Evolutionary conservation across 1,140 invertebrate species (phyloP).

Genomic region (Galendromus occidentalis): DNA sequence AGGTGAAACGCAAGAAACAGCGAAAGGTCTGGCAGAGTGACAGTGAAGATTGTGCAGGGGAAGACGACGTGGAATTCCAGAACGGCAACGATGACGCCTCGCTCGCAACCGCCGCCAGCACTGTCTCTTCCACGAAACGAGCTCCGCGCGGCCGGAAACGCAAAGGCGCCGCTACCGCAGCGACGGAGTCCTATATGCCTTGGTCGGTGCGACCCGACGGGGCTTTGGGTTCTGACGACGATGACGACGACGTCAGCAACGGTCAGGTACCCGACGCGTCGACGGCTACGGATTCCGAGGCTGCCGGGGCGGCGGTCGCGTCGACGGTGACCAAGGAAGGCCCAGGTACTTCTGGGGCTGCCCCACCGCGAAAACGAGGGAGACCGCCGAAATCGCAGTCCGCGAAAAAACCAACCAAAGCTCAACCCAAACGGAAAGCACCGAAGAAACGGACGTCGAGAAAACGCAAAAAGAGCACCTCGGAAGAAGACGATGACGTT

Average conservation of each 20-base stretch:
- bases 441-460: background rate
- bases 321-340: no score
- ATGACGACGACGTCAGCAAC: no score
- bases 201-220: background rate
- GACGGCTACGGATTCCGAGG: no score
- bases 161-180: background rate
- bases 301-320: no score
- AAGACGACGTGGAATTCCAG: no score
- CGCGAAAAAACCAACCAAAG: no score
- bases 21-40: conserved; percentile 8
- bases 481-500: conserved; percentile 5
- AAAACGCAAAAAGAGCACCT: conserved; percentile 10
- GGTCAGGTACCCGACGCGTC: no score
- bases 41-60: background rate
- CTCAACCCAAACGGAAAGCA: background rate
- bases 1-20: conserved; percentile 5
- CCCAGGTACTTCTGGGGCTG: background rate
- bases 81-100: background rate
- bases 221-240: no score
- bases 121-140: background rate
- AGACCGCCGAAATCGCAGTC: background rate
- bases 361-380: background rate
- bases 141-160: background rate
- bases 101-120: background rate
- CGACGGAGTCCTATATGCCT: background rate